These are phyloP conservation scores for Anguilla obscura DNA, from an alignment of 2,797 vertebrate genomes.

Conservation along the genomic window DNA sequence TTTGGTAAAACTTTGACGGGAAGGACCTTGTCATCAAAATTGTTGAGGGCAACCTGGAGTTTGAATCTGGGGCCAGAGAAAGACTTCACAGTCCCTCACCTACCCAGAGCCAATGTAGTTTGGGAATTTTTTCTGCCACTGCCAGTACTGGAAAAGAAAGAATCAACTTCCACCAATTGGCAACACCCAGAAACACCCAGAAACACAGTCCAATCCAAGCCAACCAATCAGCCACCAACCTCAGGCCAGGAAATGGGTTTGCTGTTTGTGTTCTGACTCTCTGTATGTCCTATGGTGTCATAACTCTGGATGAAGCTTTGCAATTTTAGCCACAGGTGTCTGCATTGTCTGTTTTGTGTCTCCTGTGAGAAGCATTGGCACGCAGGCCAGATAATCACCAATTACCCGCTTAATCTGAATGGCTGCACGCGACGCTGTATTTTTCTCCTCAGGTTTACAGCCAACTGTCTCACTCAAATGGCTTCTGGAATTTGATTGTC, in stretches of 20 bases:
- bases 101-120: no score
- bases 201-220: not conserved
- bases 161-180: not conserved
- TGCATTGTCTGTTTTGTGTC: not conserved
- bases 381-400: not conserved
- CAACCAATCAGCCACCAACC: not conserved
- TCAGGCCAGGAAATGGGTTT: not conserved
- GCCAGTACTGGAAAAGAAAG: no score
- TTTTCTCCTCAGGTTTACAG: not conserved
- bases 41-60: not conserved
- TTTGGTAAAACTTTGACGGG: not conserved
- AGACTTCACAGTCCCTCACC: not conserved
- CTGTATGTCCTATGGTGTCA: not conserved
- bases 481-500: not conserved
- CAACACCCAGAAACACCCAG: not conserved
- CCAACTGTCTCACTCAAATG: not conserved
- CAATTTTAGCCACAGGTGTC: not conserved
- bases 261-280: not conserved
- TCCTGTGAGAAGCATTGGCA: not conserved
- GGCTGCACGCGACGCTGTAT: not conserved
- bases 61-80: not conserved
- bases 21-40: not conserved
- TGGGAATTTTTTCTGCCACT: no score
- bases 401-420: not conserved
- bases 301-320: not conserved